Evolutionary conservation across 2,797 vertebrate species (phyloP), one percentile per base, ranked within the genome.

Genomic region (Aplochiton taeniatus): DNA sequence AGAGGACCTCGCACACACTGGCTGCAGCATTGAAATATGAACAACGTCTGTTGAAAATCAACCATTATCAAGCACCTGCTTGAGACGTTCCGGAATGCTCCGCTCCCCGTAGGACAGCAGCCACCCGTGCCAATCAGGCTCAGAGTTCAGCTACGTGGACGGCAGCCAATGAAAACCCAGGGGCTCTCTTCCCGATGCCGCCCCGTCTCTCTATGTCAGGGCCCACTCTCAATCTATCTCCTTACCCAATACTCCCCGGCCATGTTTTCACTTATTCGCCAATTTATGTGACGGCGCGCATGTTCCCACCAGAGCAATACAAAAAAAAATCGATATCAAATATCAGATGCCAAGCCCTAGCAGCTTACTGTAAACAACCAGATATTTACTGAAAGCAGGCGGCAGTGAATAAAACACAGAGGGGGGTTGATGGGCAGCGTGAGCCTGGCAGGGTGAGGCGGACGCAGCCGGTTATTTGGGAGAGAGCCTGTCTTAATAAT

Each of bases 181-280:
- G 1, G 51, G 51, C 16, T 19, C n/a, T n/a, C n/a, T n/a, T n/a
- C n/a, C n/a, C n/a, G n/a, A n/a, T n/a, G n/a, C n/a, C n/a, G n/a
- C n/a, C n/a, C n/a, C n/a, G n/a, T n/a, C n/a, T n/a, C n/a, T n/a
- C n/a, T n/a, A n/a, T n/a, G n/a, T n/a, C n/a, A 31, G 31, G 6
- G 31, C 31, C 31, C 31, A 31, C 31, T 3, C 31, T 31, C n/a
- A n/a, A n/a, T n/a, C n/a, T n/a, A n/a, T n/a, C 31, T 31, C 31
- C 31, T 6, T 2, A 31, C 31, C 31, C 31, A 31, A 31, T 2
- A 31, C 31, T 31, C 31, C 31, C 31, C 54, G 67, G 16, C 48
- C 20, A 16, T 74, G 69, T 66, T 83, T 79, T 79, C 42, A 74
- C 83, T 81, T 79, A 79, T 59, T 69, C 42, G 68, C 47, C 43